These are phyloP conservation scores for Speoplatyrhinus poulsoni DNA, from an alignment of 2,113 vertebrate species.

Conservation along the genomic window DNA sequence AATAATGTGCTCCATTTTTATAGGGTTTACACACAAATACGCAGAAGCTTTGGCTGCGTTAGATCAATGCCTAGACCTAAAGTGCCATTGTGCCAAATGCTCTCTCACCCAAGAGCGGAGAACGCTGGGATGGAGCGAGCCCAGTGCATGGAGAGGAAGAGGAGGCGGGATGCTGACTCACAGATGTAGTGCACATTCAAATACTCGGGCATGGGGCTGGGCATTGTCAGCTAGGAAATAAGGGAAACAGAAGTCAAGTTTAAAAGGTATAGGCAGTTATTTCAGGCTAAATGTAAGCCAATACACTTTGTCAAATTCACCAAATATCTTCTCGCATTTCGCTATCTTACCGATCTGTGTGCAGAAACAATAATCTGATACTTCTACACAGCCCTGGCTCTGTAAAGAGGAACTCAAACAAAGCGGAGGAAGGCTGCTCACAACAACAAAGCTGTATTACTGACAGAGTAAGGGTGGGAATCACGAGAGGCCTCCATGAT, in stretches of 20 bases:
- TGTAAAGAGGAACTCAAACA: no score
- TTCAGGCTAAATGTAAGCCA: no score
- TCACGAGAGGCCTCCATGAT: not conserved
- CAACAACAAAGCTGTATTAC: no score
- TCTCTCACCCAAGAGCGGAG: constrained; percentile 91
- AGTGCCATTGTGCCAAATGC: not conserved
- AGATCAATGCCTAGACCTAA: not conserved
- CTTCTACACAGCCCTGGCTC: no score
- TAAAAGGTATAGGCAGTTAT: not conserved
- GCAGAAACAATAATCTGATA: no score
- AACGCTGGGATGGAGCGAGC: constrained; percentile 97
- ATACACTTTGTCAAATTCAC: no score
- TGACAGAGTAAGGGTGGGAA: not conserved
- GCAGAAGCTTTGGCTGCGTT: not conserved
- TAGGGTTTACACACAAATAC: not conserved
- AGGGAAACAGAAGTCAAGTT: constrained; percentile 22
- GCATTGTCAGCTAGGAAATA: constrained; percentile 90
- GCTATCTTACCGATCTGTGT: no score
- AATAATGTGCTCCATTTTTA: not conserved
- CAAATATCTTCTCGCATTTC: no score
- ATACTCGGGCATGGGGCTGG: constrained; percentile 96
- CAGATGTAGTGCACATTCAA: constrained; percentile 99
- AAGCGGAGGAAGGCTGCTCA: no score
- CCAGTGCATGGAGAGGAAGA: constrained; percentile 99
- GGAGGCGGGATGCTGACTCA: constrained; percentile 95